Evolutionary conservation across 2,113 vertebrate species (phyloP), one percentile per base, ranked within the genome.

Genomic region (Benitochromis conjunctus): DNA sequence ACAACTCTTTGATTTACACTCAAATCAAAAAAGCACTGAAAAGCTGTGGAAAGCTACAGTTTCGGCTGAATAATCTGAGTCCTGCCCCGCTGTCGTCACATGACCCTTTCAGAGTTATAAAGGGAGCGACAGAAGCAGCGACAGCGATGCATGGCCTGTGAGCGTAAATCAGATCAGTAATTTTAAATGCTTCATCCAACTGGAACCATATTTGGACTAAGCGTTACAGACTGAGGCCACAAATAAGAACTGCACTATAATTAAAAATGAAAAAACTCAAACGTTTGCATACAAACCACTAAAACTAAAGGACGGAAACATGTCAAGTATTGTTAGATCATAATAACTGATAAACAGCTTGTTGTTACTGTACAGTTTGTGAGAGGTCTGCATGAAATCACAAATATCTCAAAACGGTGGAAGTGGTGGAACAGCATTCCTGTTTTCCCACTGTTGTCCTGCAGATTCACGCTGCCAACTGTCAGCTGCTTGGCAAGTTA

Each of bases 231-330:
- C 24, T 51, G 24, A 74, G 24, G 41, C 16, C 43, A 51, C 14
- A 74, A 74, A 74, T 51, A 31, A 51, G 41, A 74, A 48, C 6
- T 74, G 41, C 7, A 0, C 43, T 26, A 31, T 19, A 74, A 51
- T 29, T 19, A 19, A 74, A 74, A 6, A 51, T 29, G 9, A 48
- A 74, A 51, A 51, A 74, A 2, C 69, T 0, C 19, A 74, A 51
- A 2, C 1, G 1, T 51, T 31, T 51, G 24, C 66, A 74, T 74
- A 11, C 41, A 51, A 74, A 74, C 7, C 0, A 1, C 9, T 19
- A 51, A 74, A 29, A 29, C 9, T 19, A 74, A 3, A 29, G 2
- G 24, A 48, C 0, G 4, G 2, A 74, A 74, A 74, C 9, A 19
- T 71, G 21, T 48, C 14, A 71, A 0, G 0, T 41, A 71, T 26